Conservation (phyloP, 1,140 invertebrate genomes). For the Macrobrachium rosenbergii region DNA sequence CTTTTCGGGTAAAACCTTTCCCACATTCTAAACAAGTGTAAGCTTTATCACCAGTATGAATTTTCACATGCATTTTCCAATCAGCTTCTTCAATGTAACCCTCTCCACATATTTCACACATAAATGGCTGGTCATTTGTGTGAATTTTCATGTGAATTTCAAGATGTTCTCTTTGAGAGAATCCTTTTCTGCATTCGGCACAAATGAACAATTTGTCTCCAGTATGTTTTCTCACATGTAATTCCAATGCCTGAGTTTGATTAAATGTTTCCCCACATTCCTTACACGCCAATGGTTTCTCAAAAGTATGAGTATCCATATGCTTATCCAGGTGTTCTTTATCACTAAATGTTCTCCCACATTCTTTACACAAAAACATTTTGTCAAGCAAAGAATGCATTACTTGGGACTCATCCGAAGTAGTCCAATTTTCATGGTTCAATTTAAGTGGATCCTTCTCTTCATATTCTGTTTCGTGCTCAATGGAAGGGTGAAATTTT, state of each 20-base stretch:
- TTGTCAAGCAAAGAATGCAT: too few species aligned
- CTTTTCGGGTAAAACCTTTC: too few species aligned
- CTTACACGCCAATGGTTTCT: not conserved
- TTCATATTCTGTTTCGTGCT: too few species aligned
- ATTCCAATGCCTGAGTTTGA: not conserved
- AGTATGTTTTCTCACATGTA: not conserved
- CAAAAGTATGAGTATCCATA: not conserved
- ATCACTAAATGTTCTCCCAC: too few species aligned
- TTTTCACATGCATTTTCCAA: not conserved
- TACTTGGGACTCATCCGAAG: too few species aligned
- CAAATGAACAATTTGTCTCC: not conserved
- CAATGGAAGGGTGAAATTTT: too few species aligned
- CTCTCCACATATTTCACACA: not conserved
- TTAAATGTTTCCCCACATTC: not conserved
- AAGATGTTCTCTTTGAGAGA: not conserved
- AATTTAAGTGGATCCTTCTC: too few species aligned
- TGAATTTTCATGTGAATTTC: not conserved
- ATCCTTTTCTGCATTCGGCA: conserved; percentile 2
- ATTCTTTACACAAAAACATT: too few species aligned
- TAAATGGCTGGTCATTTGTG: not conserved
- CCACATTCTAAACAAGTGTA: too few species aligned
- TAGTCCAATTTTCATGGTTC: too few species aligned
- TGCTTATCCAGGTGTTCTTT: too few species aligned
- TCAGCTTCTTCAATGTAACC: not conserved
- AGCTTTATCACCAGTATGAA: not conserved